These are phyloP conservation scores for Tupaia chinensis DNA, from an alignment of 2,113 vertebrate species.

Conservation along the genomic window DNA sequence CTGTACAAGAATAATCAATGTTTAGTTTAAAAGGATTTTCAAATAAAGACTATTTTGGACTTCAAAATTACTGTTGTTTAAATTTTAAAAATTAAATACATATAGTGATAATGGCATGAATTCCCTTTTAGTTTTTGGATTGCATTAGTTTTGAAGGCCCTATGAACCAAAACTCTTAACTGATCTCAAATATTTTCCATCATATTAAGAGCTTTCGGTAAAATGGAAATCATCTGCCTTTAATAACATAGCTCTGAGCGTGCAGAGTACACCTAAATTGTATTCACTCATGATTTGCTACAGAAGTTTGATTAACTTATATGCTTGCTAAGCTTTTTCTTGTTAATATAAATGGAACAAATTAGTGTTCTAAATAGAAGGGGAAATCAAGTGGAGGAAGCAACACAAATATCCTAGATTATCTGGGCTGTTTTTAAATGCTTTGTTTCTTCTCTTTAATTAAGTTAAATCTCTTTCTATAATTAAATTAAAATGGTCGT, in stretches of 20 bases:
- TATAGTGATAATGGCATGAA: background rate
- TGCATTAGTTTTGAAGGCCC: background rate
- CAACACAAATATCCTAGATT: background rate
- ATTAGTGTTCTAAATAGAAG: slow-evolving; percentile 66
- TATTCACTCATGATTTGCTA: slow-evolving; percentile 25
- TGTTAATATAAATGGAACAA: slow-evolving; percentile 74
- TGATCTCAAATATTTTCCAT: slow-evolving; percentile 48
- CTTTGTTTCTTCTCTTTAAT: slow-evolving; percentile 66
- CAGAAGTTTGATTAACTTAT: slow-evolving; percentile 67
- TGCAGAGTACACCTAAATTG: background rate
- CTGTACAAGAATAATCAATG: slow-evolving; percentile 45
- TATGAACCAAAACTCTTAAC: slow-evolving; percentile 35
- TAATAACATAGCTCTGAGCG: slow-evolving; percentile 31
- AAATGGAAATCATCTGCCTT: slow-evolving; percentile 43
- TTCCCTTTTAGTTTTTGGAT: background rate
- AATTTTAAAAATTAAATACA: slow-evolving; percentile 53
- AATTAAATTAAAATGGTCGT: slow-evolving; percentile 55
- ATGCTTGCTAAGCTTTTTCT: slow-evolving; percentile 50
- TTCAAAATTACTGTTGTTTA: slow-evolving; percentile 48
- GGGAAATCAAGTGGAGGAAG: slow-evolving; percentile 36
- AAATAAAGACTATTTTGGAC: slow-evolving; percentile 35
- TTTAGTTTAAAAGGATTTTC: slow-evolving; percentile 57
- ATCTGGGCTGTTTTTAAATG: slow-evolving; percentile 32
- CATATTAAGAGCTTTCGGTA: slow-evolving; percentile 46
- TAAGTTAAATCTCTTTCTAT: slow-evolving; percentile 37